Conservation (phyloP, 2,888 invertebrate genomes). For the Patella caerulea region DNA sequence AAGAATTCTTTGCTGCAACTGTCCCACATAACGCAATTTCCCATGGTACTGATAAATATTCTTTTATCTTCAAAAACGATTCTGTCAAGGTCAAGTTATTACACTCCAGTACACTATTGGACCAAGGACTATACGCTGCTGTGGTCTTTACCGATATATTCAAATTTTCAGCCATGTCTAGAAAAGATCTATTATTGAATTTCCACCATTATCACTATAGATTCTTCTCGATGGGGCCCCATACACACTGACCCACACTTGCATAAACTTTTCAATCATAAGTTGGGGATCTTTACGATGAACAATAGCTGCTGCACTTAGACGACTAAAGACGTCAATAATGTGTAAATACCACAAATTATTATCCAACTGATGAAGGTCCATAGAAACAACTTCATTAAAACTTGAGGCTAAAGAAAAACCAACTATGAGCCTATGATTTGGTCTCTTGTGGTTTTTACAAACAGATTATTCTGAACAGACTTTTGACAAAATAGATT, state of each 20-base stretch:
- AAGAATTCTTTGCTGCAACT: too few relatives aligned
- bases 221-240: constrained; percentile 1
- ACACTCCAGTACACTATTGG: constrained; percentile 19
- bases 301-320: constrained; percentile 17
- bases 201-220: constrained; percentile 20
- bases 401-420: too few relatives aligned
- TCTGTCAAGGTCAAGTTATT: constrained; percentile 24
- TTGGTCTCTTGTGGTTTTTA: constrained; percentile 1
- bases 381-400: neutral
- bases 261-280: neutral
- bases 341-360: constrained; percentile 21
- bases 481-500: constrained; percentile 24
- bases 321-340: constrained; percentile 12
- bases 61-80: constrained; percentile 20
- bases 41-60: too few relatives aligned
- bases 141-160: constrained; percentile 23
- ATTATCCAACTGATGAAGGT: neutral
- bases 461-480: constrained; percentile 27
- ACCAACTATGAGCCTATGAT: constrained; percentile 15
- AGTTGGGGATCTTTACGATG: neutral
- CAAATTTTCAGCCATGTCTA: constrained; percentile 23
- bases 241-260: neutral
- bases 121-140: constrained; percentile 30
- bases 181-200: constrained; percentile 17
- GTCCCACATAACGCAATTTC: too few relatives aligned